These are phyloP conservation scores for Podarcis cretensis DNA, from an alignment of 2,113 vertebrate genomes.

Conservation along the genomic window DNA sequence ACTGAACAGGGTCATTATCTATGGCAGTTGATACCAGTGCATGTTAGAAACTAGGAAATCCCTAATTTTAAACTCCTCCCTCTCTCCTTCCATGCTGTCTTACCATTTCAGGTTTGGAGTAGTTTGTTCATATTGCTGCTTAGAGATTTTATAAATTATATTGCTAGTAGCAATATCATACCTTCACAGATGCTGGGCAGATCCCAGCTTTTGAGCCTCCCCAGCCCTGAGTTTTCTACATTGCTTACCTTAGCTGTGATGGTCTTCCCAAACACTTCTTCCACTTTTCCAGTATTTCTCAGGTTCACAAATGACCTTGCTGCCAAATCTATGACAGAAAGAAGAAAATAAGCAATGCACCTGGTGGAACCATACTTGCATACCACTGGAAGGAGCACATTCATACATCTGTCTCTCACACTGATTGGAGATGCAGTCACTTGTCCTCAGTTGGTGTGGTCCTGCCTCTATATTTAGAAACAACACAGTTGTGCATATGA, in stretches of 20 bases:
- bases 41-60: not conserved
- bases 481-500: conserved; percentile 15
- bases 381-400: not conserved
- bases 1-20: not conserved
- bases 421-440: not conserved
- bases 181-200: no score
- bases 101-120: not conserved
- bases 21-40: not conserved
- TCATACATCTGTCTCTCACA: not conserved
- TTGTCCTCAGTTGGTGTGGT: not conserved
- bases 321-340: no score
- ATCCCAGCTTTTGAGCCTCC: no score
- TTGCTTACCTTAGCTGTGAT: no score
- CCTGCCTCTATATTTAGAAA: not conserved
- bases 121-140: no score
- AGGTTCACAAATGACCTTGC: no score
- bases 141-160: no score
- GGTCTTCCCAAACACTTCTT: no score
- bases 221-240: no score
- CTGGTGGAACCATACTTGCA: not conserved
- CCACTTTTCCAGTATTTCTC: no score
- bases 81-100: not conserved
- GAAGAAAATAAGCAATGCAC: no score
- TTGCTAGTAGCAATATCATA: no score
- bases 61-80: not conserved